Evolutionary conservation across 2,888 invertebrate genomes (phyloP), one percentile per base, ranked within the genome.

Genomic region (Xanthia togata): DNA sequence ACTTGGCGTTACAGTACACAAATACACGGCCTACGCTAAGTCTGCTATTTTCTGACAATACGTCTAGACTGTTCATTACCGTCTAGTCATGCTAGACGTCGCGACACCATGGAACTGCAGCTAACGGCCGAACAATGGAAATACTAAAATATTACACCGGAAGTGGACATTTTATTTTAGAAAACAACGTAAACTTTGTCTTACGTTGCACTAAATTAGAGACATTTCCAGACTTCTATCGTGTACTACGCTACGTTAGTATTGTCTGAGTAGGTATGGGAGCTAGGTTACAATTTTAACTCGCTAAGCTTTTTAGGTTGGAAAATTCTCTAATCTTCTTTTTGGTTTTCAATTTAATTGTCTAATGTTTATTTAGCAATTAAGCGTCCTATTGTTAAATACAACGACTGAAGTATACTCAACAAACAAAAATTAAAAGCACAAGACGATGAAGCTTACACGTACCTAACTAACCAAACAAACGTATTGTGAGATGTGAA

Each of bases 31-130:
- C 77, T 70, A 80, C 70, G 76, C 75, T 79, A 63, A 57, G 63
- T 50, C 72, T 64, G 77, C 78, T 74, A 77, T 82, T 80, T 79
- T 70, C 71, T n/a, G 83, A 92, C 92, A 93, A 90, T 91, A 81
- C 87, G 93, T 94, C 94, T 94, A 94, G 94, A 93, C 93, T 92
- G 91, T 91, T 91, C 92, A 93, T 93, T 91, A 41, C 38, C 8
- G 91, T 67, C 70, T 67, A 26, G 12, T 60, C 63, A 73, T 76
- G 81, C 76, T 76, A 81, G 78, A 77, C 79, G 55, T 65, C 76
- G 67, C 79, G 53, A 68, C 79, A 73, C 74, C 75, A 73, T 86
- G 53, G 64, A 72, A 70, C 74, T 70, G n/a, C 77, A 78, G 76
- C 71, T 63, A 64, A 77, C 74, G 41, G 38, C 63, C 53, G 14